phyloP scores from a whole-genome alignment of 2,113 vertebrate genomes.

The Muntiacus reevesi region DNA sequence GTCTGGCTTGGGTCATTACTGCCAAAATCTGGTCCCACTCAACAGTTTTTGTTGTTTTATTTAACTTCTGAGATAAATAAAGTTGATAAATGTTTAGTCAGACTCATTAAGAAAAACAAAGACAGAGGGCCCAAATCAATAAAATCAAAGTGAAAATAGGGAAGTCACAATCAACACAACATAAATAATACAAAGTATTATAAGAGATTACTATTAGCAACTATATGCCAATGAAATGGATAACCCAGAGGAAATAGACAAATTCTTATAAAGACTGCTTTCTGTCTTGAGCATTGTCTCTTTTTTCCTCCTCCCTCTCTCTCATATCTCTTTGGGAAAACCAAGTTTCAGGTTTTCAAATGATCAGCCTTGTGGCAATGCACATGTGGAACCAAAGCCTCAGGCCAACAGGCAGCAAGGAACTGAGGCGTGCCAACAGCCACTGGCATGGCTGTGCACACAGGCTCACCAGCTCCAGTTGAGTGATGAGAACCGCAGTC shows the following conservation, averaged over 20 bases:
- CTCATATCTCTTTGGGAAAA: background rate
- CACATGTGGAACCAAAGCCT: background rate
- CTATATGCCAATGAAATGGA: background rate
- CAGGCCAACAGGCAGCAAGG: background rate
- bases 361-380: background rate
- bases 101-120: background rate
- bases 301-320: background rate
- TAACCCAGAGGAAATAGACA: background rate
- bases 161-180: background rate
- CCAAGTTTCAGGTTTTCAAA: background rate
- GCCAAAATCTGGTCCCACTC: rapidly evolving
- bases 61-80: background rate
- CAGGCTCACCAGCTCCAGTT: background rate
- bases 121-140: background rate
- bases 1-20: background rate
- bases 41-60: background rate
- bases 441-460: background rate
- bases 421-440: background rate
- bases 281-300: background rate
- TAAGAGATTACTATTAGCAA: background rate
- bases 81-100: background rate
- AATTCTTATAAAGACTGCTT: background rate
- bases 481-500: background rate
- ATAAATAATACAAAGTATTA: background rate
- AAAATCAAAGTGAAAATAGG: background rate